Base-by-base conservation (phyloP, 2,888 invertebrate species). In the Amphipoea lucens region DNA sequence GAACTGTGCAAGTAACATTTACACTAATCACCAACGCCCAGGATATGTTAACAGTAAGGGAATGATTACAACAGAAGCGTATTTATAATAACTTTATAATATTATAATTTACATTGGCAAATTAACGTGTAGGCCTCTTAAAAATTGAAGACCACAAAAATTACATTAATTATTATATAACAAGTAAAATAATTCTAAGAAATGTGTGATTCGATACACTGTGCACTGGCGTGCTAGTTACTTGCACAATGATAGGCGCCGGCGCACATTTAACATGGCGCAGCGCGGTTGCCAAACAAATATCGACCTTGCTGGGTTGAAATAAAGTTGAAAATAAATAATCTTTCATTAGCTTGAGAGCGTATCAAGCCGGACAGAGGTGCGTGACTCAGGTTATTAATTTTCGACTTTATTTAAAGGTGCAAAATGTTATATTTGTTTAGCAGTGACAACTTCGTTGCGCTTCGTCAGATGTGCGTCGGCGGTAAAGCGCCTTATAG, bases 1-100 rank as follows among this genome's bases (percentile, higher is more conserved):
- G 60, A 62, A 89, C 78, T 81, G 86, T 89, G 89, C 86, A 88
- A 89, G 86, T 89, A 87, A 89, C 85, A 45, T 80, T 71, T 68
- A 74, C 71, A 62, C 76, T 69, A 60, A 79, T n/a, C 3, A 66
- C 48, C 42, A 73, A 79, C 71, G 29, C 57, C 36, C 42, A 74
- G 81, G 71, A 80, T 69, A 83, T 66, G 54, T 54, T 69, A 72
- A 65, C 63, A 87, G 57, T 77, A 65, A 76, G 57, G 85, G 81
- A 85, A 81, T 77, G 71, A 85, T 84, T 85, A 85, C 88, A 85
- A 85, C 81, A 77, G 42, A 75, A 85, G 62, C 54, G 40, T 78
- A 69, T 87, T 79, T 76, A 81, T 85, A 72, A 77, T 84, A 87
- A 84, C 62, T 80, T 80, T 87, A 84, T 87, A 84, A 71, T 71